Base-by-base conservation (phyloP, 2,797 vertebrate genomes). In the Decapterus maruadsi region DNA sequence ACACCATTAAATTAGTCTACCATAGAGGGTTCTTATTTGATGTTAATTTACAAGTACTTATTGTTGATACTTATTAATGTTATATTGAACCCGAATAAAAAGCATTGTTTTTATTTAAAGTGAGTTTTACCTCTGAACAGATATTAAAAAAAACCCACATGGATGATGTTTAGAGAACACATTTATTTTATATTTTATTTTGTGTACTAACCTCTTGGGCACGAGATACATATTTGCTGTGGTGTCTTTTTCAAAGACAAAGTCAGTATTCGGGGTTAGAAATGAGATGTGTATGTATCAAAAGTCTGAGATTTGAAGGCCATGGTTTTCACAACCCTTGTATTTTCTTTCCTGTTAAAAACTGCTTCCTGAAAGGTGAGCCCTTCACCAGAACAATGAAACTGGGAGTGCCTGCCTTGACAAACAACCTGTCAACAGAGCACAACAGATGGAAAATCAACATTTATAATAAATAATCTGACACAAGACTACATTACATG, bases 381-480 rank as follows among this genome's bases (percentile, higher is more conserved):
- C 8, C 82, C 20, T 94, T 94, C 1, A 94, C 97, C 85, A 97
- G 88, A 16, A 97, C 76, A 55, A 98, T 89, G 86, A 99, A 96
- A 1, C 94, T 92, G 1, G 98, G 98, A 0, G 95, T 96, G 51
- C 97, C 96, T 0, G 93, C 94, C 89, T 97, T 98, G 17, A 99
- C 93, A 40, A 92, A 95, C 87, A 90, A 98, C 92, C 98, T 99
- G 94, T 43, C 20, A 51, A 84, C 63, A 83, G 14, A 77, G 57
- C 10, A 78, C 13, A 80, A 56, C 29, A 31, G 26, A 74, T 1
- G 53, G 31, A 0, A 6, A 22, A 20, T 58, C 29, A 77, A 54
- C 0, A 60, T 46, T 7, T 14, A 16, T 5, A 8, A 8, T 13
- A n/a, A 10, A 10, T 26, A 16, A 1, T 2, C 17, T n/a, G 13